Evolutionary conservation across 1,140 invertebrate genomes (phyloP).

Genomic region (Sycophaga agraensis): DNA sequence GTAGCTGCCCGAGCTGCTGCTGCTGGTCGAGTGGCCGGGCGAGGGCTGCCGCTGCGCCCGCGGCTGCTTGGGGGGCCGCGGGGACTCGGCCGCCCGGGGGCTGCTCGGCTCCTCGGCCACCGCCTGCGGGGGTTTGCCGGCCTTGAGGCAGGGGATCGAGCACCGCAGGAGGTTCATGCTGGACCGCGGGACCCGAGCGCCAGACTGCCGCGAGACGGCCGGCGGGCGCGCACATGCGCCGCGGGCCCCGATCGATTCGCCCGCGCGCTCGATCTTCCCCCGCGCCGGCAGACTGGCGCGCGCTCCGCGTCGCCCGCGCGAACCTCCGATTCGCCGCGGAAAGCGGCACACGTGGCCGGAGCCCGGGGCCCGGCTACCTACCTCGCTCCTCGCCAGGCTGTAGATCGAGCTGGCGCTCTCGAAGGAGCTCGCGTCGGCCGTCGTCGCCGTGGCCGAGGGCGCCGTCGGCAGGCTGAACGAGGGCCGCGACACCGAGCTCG

Average conservation of each 20-base stretch:
- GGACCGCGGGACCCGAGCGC: background rate
- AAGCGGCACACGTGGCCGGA: too few species aligned
- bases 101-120: conserved; percentile 50
- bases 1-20: conserved; percentile 63
- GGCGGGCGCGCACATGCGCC: too few species aligned
- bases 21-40: conserved; percentile 49
- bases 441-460: conserved; percentile 59
- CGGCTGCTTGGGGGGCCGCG: too few species aligned
- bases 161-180: conserved; percentile 1
- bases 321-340: too few species aligned
- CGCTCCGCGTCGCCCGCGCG: too few species aligned
- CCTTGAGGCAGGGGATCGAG: conserved; percentile 3
- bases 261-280: too few species aligned
- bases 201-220: background rate
- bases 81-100: conserved; percentile 40
- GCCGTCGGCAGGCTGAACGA: conserved; percentile 44
- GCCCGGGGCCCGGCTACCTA: too few species aligned
- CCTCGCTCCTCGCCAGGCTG: conserved; percentile 71
- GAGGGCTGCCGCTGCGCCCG: conserved; percentile 40
- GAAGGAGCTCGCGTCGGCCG: conserved; percentile 74
- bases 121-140: conserved; percentile 35
- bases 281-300: too few species aligned
- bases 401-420: conserved; percentile 80
- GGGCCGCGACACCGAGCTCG: conserved; percentile 51
- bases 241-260: too few species aligned